Conservation (phyloP, 1,140 invertebrate genomes). For the Hyphantria cunea region DNA sequence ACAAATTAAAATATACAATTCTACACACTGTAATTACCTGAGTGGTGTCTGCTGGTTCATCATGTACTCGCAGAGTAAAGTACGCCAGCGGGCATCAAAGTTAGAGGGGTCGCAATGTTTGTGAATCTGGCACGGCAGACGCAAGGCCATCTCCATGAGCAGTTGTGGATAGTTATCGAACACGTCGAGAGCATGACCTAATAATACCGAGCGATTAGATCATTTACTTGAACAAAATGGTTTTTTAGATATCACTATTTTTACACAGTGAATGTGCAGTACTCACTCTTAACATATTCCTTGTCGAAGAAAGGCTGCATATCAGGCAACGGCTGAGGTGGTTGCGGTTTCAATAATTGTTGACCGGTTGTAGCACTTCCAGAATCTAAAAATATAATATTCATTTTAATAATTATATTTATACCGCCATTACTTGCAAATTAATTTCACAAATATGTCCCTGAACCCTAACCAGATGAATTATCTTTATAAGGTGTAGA, state of each 20-base stretch:
- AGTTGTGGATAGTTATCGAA: constrained; percentile 97
- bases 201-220: too few species aligned
- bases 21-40: too few species aligned
- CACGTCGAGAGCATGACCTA: constrained; percentile 93
- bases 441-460: too few species aligned
- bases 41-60: constrained; percentile 94
- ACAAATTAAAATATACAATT: too few species aligned
- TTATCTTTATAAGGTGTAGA: too few species aligned
- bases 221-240: too few species aligned
- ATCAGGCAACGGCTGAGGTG: constrained; percentile 91
- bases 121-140: constrained; percentile 96
- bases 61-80: constrained; percentile 96
- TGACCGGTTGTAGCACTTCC: constrained; percentile 52
- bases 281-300: constrained; percentile 92
- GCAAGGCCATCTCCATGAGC: constrained; percentile 96
- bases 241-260: constrained; percentile 4
- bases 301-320: constrained; percentile 98
- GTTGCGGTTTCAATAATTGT: constrained; percentile 90
- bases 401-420: not conserved
- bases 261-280: too few species aligned
- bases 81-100: constrained; percentile 94
- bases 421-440: not conserved
- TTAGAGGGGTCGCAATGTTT: constrained; percentile 86
- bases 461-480: too few species aligned
- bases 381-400: constrained; percentile 39